Evolutionary conservation across 2,888 invertebrate genomes (phyloP), one percentile per base, ranked within the genome.

Genomic region (Tipula lateralis): DNA sequence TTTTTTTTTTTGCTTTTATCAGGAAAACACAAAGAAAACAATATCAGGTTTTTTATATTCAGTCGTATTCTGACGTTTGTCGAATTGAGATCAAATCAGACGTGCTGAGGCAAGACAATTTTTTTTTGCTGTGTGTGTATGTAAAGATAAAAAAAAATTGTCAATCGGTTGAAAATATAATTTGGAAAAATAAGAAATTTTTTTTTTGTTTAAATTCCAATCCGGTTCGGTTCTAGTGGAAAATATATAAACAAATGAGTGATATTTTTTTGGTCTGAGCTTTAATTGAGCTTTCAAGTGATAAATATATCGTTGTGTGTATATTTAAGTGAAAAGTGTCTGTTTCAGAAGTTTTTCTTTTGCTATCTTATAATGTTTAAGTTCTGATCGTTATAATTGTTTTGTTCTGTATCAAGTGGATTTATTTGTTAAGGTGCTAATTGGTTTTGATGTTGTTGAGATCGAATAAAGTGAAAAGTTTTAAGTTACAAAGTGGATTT

Each of bases 21-120:
- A 24, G 24, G 24, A 66, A 24, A 9, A 24, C 9, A 66, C 66
- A 66, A 66, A 66, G 66, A 66, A 66, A 66, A 66, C 66, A 66
- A 66, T 24, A 66, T 50, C 66, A 66, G 1, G 6, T 50, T 24
- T 66, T 66, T 66, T 66, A 9, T 66, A 66, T 66, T 66, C 66
- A 66, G 66, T 66, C 66, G 66, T 66, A 66, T 66, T 66, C 66
- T 66, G 24, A 66, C 66, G 66, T 66, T 66, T 66, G 66, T 66
- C 66, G 24, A 66, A 66, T 24, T 66, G 24, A 66, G 66, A 66
- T 66, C 66, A 24, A 24, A 50, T 50, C 44, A 50, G 24, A 66
- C 24, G 66, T 19, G 19, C 44, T 16, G 24, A 24, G n/a, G n/a
- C 6, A 66, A 19, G 24, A 66, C 66, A 66, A 1, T 66, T 66